These are phyloP conservation scores for Merluccius polli DNA, from an alignment of 2,797 vertebrate species.

Conservation along the genomic window DNA sequence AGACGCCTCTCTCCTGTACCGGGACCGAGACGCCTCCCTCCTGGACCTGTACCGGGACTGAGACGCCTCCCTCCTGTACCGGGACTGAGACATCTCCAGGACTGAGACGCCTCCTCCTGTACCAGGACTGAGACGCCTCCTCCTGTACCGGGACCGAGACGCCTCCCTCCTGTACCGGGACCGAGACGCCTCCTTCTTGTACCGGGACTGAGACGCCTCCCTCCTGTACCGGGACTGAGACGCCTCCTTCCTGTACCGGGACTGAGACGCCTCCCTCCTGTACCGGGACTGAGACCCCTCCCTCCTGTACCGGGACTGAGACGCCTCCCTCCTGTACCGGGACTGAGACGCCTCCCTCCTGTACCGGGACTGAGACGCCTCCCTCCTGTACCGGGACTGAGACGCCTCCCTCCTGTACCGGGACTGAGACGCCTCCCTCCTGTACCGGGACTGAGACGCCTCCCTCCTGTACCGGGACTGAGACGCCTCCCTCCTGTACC, in stretches of 20 bases:
- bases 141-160: no score
- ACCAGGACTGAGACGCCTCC: no score
- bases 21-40: conserved; percentile 8
- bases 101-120: background rate
- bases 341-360: conserved; percentile 97
- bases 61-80: no score
- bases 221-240: no score
- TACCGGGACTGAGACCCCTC: background rate
- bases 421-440: conserved; percentile 5
- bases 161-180: no score
- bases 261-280: no score
- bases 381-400: conserved; percentile 93
- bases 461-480: background rate
- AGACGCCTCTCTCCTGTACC: no score
- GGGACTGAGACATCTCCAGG: conserved; percentile 11
- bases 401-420: conserved; percentile 97
- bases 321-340: conserved; percentile 54
- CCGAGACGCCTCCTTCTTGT: no score
- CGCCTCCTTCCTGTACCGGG: no score
- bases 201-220: conserved; percentile 11
- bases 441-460: no score
- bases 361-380: conserved; percentile 92
- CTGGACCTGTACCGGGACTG: background rate
- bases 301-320: no score
- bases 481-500: no score